A percentile compares a stretch with the other conserved stretches of the same genome.
Conservation (phyloP, 2,888 invertebrate species). For the Papilio protenor region DNA sequence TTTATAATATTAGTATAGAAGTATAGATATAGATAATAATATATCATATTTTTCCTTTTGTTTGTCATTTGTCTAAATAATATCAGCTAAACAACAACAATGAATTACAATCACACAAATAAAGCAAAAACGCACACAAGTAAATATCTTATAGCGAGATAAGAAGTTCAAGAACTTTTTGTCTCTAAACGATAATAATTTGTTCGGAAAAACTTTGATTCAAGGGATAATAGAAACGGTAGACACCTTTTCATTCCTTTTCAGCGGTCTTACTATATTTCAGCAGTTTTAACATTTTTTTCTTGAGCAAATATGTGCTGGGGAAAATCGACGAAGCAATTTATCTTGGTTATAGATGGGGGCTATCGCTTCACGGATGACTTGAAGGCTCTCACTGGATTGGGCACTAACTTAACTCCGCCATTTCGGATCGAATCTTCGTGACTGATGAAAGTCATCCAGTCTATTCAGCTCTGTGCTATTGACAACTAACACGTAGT, state of each 20-base stretch:
- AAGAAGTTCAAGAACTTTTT: background rate
- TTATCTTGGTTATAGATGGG: slow-evolving; percentile 41
- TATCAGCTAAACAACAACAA: too few relatives aligned
- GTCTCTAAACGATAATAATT: slow-evolving; percentile 4
- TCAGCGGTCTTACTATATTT: slow-evolving; percentile 9
- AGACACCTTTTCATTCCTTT: slow-evolving; percentile 1
- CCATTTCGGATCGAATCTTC: slow-evolving; percentile 40
- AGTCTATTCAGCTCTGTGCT: slow-evolving; percentile 28
- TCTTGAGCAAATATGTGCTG: slow-evolving; percentile 30
- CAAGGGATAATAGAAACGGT: background rate
- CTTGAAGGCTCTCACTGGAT: slow-evolving; percentile 42
- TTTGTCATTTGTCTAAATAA: too few relatives aligned
- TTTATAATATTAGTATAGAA: too few relatives aligned
- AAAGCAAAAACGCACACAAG: too few relatives aligned
- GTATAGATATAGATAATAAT: too few relatives aligned
- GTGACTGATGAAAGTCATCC: slow-evolving; percentile 34
- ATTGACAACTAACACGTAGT: slow-evolving; percentile 2
- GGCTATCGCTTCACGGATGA: slow-evolving; percentile 41
- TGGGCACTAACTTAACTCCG: slow-evolving; percentile 43
- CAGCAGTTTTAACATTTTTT: slow-evolving; percentile 26
- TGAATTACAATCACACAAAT: too few relatives aligned
- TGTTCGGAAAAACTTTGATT: slow-evolving; percentile 6
- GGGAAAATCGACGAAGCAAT: slow-evolving; percentile 36
- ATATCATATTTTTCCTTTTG: too few relatives aligned
- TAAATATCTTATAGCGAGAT: too few relatives aligned